A percentile compares a stretch with the other conserved stretches of the same genome.
These are phyloP conservation scores for Numida meleagris DNA, from an alignment of 2,113 vertebrate genomes.

Conservation along the genomic window DNA sequence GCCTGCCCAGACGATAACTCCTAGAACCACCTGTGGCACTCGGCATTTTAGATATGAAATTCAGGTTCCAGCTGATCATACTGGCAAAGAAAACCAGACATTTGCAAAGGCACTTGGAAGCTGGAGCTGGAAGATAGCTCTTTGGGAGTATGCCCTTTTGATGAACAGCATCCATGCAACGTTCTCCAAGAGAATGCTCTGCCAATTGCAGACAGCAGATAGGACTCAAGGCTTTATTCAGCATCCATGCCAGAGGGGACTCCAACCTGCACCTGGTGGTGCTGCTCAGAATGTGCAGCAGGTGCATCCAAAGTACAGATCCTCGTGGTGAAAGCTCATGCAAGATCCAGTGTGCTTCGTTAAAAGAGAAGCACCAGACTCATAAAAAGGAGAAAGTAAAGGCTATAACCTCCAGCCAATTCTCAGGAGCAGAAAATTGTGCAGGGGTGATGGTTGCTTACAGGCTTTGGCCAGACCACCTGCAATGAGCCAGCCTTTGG, in stretches of 20 bases:
- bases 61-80: rapidly evolving
- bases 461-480: background rate
- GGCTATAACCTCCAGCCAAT: background rate
- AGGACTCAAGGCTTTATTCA: rapidly evolving
- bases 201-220: rapidly evolving
- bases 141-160: rapidly evolving
- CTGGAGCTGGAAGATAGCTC: background rate
- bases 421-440: background rate
- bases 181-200: background rate
- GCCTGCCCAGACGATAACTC: rapidly evolving
- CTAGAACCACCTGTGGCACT: background rate
- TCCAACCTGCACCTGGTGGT: background rate
- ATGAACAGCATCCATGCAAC: rapidly evolving
- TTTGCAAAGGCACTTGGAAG: background rate
- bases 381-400: background rate
- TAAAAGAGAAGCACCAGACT: background rate
- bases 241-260: background rate
- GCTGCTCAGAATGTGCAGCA: background rate
- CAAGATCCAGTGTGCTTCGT: background rate
- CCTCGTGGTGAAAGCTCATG: background rate
- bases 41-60: rapidly evolving
- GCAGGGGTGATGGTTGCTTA: no score
- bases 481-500: background rate
- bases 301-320: rapidly evolving
- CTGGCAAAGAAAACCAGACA: rapidly evolving